Base-by-base conservation (phyloP, 2,113 vertebrate species). In the Orcinus orca region DNA sequence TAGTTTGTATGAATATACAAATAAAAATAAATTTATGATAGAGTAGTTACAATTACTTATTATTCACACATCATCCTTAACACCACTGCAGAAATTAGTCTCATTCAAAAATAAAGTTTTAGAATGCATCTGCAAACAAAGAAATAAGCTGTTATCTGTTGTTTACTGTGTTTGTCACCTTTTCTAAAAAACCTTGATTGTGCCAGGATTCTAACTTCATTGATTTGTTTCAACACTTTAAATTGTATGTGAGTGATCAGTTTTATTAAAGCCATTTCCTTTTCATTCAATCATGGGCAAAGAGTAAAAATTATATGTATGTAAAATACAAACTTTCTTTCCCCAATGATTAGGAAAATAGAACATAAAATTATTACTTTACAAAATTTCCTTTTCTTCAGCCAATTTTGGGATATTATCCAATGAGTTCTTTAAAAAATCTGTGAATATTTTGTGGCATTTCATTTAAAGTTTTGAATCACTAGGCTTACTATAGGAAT, bases 391-490 rank as follows among this genome's bases (percentile, higher is more conserved):
- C 14, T 50, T 44, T 8, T 12, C 91, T 81, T 47, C 23, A 86
- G 29, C 1, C n/a, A 95, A 62, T 65, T 92, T 76, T 33, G 93
- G 29, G 7, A 10, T 5, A 65, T 84, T 84, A 70, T 44, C 79
- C 17, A 11, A 13, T 53, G 10, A 79, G 50, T 15, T 95, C 85
- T 88, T 77, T 85, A 25, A 91, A 86, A 65, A 86, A 53, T 15
- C 13, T 53, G n/a, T 87, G 68, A 63, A 20, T 55, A 47, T 84
- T 77, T 85, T 76, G 10, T 83, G 23, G 4, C 21, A 77, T 65
- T 94, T 90, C 21, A 36, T 41, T 95, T 85, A 68, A 71, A 6
- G 3, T 67, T 82, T 94, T 97, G 50, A 70, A 58, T 93, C 50
- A 80, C 11, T 31, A 67, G 36, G 1, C 17, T 85, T 84, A 62